Conservation (phyloP, 2,888 invertebrate genomes). For the Perizoma flavofasciatum region DNA sequence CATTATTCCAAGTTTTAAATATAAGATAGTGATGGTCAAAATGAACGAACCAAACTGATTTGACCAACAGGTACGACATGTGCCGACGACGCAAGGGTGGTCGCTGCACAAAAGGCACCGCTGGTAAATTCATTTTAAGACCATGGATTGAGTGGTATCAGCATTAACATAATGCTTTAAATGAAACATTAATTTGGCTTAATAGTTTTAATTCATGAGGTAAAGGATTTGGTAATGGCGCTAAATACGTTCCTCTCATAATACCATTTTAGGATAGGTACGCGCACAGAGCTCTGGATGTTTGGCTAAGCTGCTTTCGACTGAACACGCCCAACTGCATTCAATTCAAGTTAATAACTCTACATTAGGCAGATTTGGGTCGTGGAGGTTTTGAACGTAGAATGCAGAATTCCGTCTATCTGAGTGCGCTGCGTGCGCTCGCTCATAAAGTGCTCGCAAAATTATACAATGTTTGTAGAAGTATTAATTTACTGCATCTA, state of each 20-base stretch:
- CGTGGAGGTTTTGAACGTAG: background rate
- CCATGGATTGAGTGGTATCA: slow-evolving; percentile 68
- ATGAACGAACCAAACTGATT: slow-evolving; percentile 71
- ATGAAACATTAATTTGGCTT: slow-evolving; percentile 75
- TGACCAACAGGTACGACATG: slow-evolving; percentile 96
- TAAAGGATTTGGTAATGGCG: slow-evolving; percentile 83
- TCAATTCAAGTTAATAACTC: background rate
- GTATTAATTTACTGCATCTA: slow-evolving; percentile 45
- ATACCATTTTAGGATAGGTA: slow-evolving; percentile 29
- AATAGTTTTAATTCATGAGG: slow-evolving; percentile 74
- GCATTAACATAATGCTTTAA: slow-evolving; percentile 80
- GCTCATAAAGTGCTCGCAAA: slow-evolving; percentile 41
- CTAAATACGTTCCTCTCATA: slow-evolving; percentile 62
- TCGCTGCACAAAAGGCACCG: slow-evolving; percentile 98
- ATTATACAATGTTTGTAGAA: slow-evolving; percentile 22
- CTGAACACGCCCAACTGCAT: background rate
- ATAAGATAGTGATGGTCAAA: slow-evolving; percentile 41
- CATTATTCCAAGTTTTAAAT: slow-evolving; percentile 61
- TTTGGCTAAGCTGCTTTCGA: slow-evolving; percentile 3
- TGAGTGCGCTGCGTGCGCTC: slow-evolving; percentile 12
- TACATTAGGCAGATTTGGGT: too few relatives aligned
- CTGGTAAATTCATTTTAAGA: slow-evolving; percentile 90
- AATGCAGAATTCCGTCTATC: slow-evolving; percentile 5
- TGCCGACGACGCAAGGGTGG: slow-evolving; percentile 98
- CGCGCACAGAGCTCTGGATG: slow-evolving; percentile 22